Evolutionary conservation across 2,113 vertebrate species (phyloP), one percentile per base, ranked within the genome.

Genomic region (Psettodes erumei): DNA sequence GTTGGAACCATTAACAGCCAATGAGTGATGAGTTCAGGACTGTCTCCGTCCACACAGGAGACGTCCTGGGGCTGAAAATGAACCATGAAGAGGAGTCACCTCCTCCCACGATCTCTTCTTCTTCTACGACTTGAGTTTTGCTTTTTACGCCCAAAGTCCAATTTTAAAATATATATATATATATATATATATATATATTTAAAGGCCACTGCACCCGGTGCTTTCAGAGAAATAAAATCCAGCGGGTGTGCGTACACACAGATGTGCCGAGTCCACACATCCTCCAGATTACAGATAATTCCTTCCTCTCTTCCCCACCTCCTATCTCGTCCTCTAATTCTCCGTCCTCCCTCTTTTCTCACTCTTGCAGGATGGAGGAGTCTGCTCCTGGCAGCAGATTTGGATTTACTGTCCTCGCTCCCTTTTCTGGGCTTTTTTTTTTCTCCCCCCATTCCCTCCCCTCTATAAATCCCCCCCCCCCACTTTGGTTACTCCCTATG

Each of bases 341-440:
- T 59, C 30, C 28, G 15, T 47, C 53, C 50, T 59, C 54, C 45
- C 67, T 66, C n/a, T 59, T 32, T 40, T 61, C 67, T 71, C 43
- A 58, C 28, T 19, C 43, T 64, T 48, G 28, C 67, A 63, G 19
- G 58, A 60, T 21, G 51, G 16, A 28, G 33, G 28, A 15, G 37
- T 76, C 68, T 76, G 47, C 51, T 82, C 11, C 66, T 50, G 28
- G 42, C 25, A 32, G 35, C 45, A 81, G 42, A 67, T 80, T 78
- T 70, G 66, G 62, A 77, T 88, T 69, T 18, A n/a, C 40, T 50
- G 42, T 51, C 32, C 45, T 50, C 50, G 5, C 21, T 35, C 21
- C 12, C n/a, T 2, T 33, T 42, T 27, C 11, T 21, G n/a, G n/a
- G n/a, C 32, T 21, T 58, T 18, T 38, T 48, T 18, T 18, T 27